phyloP scores from a whole-genome alignment of 2,888 invertebrate species.

The Brachyptera putata region DNA sequence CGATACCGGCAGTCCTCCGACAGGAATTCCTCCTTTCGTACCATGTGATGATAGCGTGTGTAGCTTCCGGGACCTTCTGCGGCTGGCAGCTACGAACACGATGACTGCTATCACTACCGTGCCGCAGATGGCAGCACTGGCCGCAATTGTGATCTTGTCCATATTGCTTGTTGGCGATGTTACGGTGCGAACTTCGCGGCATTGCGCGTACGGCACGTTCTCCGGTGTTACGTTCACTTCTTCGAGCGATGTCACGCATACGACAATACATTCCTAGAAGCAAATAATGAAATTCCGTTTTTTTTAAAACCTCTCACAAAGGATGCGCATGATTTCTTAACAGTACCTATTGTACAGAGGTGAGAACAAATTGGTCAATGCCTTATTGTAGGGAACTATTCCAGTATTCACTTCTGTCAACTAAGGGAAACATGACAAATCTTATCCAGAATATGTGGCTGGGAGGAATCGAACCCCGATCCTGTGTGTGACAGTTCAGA shows the following conservation, averaged over 20 bases:
- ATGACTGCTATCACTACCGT: conserved; percentile 88
- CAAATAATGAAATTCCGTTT: too few relatives aligned
- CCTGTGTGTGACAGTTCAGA: too few relatives aligned
- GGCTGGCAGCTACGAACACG: conserved; percentile 82
- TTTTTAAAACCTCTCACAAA: too few relatives aligned
- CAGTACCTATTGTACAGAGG: too few relatives aligned
- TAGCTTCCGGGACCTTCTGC: conserved; percentile 66
- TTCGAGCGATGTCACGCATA: conserved; percentile 87
- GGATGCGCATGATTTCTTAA: too few relatives aligned
- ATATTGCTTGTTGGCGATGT: conserved; percentile 80
- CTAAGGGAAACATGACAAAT: too few relatives aligned
- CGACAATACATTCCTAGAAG: conserved; percentile 82
- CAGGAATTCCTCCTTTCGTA: conserved; percentile 38
- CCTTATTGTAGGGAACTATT: too few relatives aligned
- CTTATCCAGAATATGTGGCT: too few relatives aligned
- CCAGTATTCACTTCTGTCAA: too few relatives aligned
- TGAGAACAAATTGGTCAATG: too few relatives aligned
- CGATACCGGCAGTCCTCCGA: conserved; percentile 64
- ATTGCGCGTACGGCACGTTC: conserved; percentile 79
- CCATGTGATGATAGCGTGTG: conserved; percentile 60
- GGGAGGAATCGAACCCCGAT: too few relatives aligned
- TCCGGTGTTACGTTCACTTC: conserved; percentile 84
- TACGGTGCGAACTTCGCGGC: conserved; percentile 83
- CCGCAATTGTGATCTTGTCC: conserved; percentile 93
- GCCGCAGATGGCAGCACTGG: conserved; percentile 88